Evolutionary conservation across 2,113 vertebrate genomes (phyloP).

Genomic region (Oceanodroma tethys): DNA sequence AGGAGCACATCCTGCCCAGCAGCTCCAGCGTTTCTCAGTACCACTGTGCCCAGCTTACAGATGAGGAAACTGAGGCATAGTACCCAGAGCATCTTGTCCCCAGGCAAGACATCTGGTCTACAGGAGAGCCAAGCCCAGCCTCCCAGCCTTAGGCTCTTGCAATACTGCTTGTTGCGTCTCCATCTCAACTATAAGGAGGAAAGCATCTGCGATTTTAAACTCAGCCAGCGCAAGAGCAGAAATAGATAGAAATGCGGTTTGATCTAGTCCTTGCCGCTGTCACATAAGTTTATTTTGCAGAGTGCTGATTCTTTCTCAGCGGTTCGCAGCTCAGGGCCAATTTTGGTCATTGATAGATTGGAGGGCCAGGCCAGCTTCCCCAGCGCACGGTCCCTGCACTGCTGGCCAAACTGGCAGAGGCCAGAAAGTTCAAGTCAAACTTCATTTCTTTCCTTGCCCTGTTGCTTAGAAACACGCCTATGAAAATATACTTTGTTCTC

Average conservation of each 20-base stretch:
- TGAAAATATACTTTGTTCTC: constrained; percentile 73
- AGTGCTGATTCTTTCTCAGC: constrained; percentile 33
- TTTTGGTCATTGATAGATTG: constrained; percentile 62
- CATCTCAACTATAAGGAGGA: neutral
- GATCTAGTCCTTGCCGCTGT: constrained; percentile 10
- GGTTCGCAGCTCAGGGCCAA: constrained; percentile 33
- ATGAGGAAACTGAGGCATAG: neutral
- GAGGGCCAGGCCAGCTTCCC: constrained; percentile 41
- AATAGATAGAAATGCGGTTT: constrained; percentile 39
- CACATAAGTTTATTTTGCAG: constrained; percentile 36
- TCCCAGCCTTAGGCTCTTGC: neutral
- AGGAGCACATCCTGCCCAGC: neutral
- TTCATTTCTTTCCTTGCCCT: constrained; percentile 58
- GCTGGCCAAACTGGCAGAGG: constrained; percentile 54
- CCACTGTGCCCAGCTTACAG: neutral
- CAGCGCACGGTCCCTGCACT: neutral
- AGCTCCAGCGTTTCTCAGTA: neutral
- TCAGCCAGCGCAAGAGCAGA: neutral
- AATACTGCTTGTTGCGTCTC: neutral
- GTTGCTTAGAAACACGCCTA: constrained; percentile 73
- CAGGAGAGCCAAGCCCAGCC: neutral
- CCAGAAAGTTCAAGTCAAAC: constrained; percentile 68
- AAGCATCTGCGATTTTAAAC: constrained; percentile 7
- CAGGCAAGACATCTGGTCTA: neutral
- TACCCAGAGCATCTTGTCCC: neutral